Base-by-base conservation (phyloP, 2,888 invertebrate genomes). In the Drosophila sordidula region DNA sequence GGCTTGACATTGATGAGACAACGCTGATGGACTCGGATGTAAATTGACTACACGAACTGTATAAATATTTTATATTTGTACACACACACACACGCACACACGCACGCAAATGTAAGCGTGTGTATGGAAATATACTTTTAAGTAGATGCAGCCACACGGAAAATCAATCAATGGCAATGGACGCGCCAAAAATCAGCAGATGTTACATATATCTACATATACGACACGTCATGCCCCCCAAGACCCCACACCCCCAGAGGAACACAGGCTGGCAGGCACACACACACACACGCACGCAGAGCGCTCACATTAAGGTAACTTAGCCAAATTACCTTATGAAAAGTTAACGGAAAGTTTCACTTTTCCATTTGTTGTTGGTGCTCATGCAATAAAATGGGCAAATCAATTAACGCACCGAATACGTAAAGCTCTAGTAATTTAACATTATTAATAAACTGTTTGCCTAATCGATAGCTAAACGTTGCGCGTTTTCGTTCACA, bases 1-100 rank as follows among this genome's bases (percentile, higher is more conserved):
- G 87, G 74, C 80, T 80, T 83, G 83, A 83, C 83, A 89, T 89
- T 83, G 83, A 83, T 84, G 89, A 70, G 89, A 76, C 84, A 70
- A 70, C 65, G 81, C 65, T 81, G 88, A 88, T 86, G 89, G 82
- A 88, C 87, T 74, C 68, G 56, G 78, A 78, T 79, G 72, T 75
- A 82, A 87, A 82, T 82, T 78, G 72, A 82, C 82, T 81, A 84
- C 80, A 75, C 75, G 75, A 85, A 85, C 69, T 75, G 83, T 82
- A 78, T 88, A 88, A 82, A 82, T 82, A 86, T 88, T 82, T 82
- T 66, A 82, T 72, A 61, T 67, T 36, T 70, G 11, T 45, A 46
- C 29, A 61, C 45, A 49, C 38, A 58, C 16, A 50, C 47, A 50
- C 44, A 55, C 39, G 47, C 34, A 62, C 34, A 51, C 50, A 46